These are phyloP conservation scores for Holcopasites calliopsidis DNA, from an alignment of 1,140 invertebrate species.

Conservation along the genomic window DNA sequence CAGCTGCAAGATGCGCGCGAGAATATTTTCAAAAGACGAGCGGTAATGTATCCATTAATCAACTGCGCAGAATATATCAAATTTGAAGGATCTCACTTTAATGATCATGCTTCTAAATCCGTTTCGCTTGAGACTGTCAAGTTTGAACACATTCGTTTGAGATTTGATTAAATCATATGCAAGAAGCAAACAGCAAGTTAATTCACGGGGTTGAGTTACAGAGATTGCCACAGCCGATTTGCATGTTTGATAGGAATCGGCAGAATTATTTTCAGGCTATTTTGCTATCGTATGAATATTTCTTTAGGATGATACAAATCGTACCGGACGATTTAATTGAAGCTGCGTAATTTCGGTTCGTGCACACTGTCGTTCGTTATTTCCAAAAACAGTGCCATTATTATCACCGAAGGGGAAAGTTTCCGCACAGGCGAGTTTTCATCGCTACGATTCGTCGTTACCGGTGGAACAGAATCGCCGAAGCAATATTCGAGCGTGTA, in stretches of 20 bases:
- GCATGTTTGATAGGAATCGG: conserved; percentile 21
- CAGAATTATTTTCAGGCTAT: background rate
- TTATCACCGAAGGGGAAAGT: background rate
- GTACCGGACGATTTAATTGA: background rate
- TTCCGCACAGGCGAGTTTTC: background rate
- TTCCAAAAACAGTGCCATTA: background rate
- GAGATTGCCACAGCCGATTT: background rate
- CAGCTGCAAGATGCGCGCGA: background rate
- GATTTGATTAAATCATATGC: conserved; percentile 40
- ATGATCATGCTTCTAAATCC: too few relatives aligned
- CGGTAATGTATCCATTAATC: too few relatives aligned
- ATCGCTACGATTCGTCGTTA: background rate
- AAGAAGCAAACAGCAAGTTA: background rate
- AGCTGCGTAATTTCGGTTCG: background rate
- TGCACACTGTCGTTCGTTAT: background rate
- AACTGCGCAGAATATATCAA: too few relatives aligned
- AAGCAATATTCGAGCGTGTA: conserved; percentile 2
- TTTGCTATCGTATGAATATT: background rate
- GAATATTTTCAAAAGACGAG: background rate
- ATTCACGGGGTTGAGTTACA: background rate
- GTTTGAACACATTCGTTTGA: background rate
- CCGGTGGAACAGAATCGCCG: background rate
- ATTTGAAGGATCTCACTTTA: too few relatives aligned
- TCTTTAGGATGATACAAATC: background rate
- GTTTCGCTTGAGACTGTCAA: background rate